Conservation (phyloP, 2,888 invertebrate genomes). For the Aspidiotus rigidus region DNA sequence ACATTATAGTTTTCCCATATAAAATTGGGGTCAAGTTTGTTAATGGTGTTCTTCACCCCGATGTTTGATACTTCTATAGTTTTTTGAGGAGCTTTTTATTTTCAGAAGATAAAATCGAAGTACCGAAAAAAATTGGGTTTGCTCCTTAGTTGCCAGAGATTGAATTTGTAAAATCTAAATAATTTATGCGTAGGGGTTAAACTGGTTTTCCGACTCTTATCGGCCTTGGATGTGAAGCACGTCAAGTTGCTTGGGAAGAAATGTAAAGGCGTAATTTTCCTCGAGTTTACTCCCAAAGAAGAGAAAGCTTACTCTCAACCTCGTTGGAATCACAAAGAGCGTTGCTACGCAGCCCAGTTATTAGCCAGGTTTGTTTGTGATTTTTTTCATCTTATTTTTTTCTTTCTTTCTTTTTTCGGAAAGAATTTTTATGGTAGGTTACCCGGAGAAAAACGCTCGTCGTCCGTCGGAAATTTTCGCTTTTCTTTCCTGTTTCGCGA, state of each 20-base stretch:
- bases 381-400: background rate
- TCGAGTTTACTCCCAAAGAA: constrained; percentile 31
- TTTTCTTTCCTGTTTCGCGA: too few species aligned
- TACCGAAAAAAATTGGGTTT: too few species aligned
- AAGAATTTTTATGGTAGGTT: background rate
- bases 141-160: too few species aligned
- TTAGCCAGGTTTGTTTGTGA: constrained; percentile 32
- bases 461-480: too few species aligned
- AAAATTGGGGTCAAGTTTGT: too few species aligned
- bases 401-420: background rate
- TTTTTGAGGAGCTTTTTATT: too few species aligned
- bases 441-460: background rate
- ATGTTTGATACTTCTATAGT: too few species aligned
- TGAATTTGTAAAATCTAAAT: too few species aligned
- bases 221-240: constrained; percentile 33
- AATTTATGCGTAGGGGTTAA: background rate
- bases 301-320: constrained; percentile 18
- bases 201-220: constrained; percentile 14
- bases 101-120: too few species aligned
- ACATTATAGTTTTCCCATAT: too few species aligned
- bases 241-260: constrained; percentile 34
- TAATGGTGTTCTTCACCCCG: too few species aligned
- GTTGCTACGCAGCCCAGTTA: constrained; percentile 35
- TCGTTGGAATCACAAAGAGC: constrained; percentile 35
- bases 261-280: constrained; percentile 34